Evolutionary conservation across 2,888 invertebrate genomes (phyloP).

Genomic region (Hyalella azteca): DNA sequence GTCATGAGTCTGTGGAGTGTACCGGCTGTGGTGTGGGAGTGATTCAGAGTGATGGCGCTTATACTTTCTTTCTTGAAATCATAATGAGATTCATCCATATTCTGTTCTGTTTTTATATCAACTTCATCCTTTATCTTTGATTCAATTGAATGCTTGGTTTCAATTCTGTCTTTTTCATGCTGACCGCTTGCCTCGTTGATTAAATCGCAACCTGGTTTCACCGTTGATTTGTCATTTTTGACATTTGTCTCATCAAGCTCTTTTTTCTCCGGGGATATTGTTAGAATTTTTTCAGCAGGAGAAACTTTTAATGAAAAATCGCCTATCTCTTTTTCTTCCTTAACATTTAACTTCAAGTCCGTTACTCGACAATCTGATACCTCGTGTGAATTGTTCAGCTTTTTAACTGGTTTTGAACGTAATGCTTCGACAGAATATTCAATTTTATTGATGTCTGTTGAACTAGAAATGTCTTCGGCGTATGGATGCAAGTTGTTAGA

Average conservation of each 20-base stretch:
- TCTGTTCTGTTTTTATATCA: too few species aligned
- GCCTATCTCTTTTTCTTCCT: neutral
- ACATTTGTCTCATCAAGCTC: too few species aligned
- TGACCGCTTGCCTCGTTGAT: too few species aligned
- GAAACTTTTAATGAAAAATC: too few species aligned
- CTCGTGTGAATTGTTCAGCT: neutral
- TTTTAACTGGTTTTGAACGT: neutral
- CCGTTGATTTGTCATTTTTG: too few species aligned
- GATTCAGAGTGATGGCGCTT: neutral
- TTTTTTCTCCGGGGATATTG: too few species aligned
- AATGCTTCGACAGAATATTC: neutral
- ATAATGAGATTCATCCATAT: too few species aligned
- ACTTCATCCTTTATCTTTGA: too few species aligned
- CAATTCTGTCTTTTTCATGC: too few species aligned
- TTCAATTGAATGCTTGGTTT: too few species aligned
- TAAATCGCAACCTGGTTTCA: too few species aligned
- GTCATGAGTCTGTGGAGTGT: conserved; percentile 3
- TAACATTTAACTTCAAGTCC: neutral
- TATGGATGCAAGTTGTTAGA: neutral
- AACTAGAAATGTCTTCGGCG: neutral
- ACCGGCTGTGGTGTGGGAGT: neutral
- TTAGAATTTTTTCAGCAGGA: too few species aligned
- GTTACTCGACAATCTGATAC: neutral
- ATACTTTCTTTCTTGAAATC: neutral
- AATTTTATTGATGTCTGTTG: neutral